Base-by-base conservation (phyloP, 2,797 vertebrate species). In the Sebastes trivittatus region DNA sequence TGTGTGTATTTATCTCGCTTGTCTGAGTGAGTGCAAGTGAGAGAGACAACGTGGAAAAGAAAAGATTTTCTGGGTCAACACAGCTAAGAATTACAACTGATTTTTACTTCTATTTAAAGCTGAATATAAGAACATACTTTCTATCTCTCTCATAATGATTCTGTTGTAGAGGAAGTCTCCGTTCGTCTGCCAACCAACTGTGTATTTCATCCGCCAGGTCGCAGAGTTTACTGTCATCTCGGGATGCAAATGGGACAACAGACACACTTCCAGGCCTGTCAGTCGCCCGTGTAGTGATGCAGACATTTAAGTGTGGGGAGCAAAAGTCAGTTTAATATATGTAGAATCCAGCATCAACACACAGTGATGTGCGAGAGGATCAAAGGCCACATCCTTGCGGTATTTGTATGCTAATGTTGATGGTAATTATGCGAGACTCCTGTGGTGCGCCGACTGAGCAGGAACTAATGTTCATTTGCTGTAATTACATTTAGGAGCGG, bases 11-110 rank as follows among this genome's bases (percentile, higher is more conserved):
- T 70, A 66, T 74, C 20, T 58, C 52, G 65, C 69, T 65, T 63
- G 20, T 75, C 66, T 67, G 46, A 66, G 22, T 54, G 61, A 76
- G 78, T 42, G 25, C 25, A 54, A 66, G 20, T 22, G 29, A 34
- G 59, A 70, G 72, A 18, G 60, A 42, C 49, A 32, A 65, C 23
- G 75, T 82, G 32, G 65, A 54, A 78, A 69, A 62, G 23, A 75
- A 76, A 77, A 20, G 42, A 67, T 88, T 93, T 94, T 92, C 90
- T 93, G 87, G 93, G 90, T 93, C 92, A 82, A 72, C 60, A 64
- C 55, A 38, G 77, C 3, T 6, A 82, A 83, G 38, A 78, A 73
- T n/a, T 70, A 62, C 60, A 30, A 38, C 72, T 36, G 70, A 66
- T 68, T 78, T 78, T 82, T 60, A 58, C 52, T 72, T 88, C 83